phyloP scores from a whole-genome alignment of 2,113 vertebrate genomes.

The Hucho hucho region DNA sequence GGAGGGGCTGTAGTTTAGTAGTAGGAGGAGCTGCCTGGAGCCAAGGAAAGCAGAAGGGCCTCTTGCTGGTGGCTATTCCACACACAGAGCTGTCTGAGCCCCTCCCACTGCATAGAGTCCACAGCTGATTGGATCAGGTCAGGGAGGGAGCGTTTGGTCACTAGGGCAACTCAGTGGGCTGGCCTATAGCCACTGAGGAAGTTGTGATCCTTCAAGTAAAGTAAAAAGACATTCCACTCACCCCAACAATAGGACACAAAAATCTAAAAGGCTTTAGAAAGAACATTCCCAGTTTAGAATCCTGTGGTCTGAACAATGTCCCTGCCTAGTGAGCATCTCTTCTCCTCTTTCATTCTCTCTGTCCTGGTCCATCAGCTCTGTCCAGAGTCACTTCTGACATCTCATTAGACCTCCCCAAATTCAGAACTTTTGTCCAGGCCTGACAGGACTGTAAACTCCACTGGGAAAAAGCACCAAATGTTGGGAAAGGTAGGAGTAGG shows the following conservation, averaged over 20 bases:
- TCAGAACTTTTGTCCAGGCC: conserved; percentile 17
- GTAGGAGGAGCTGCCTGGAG: conserved; percentile 25
- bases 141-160: conserved; percentile 18
- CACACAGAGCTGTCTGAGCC: conserved; percentile 37
- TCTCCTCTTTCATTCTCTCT: neutral
- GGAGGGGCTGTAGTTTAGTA: too few relatives aligned
- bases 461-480: conserved; percentile 51
- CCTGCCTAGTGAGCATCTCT: neutral
- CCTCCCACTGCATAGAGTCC: conserved; percentile 31
- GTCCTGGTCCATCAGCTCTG: too few relatives aligned
- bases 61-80: conserved; percentile 11
- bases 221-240: conserved; percentile 52
- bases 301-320: conserved; percentile 52
- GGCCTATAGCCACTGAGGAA: conserved; percentile 34
- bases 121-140: conserved; percentile 40
- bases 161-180: conserved; percentile 24
- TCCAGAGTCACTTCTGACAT: too few relatives aligned
- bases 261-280: conserved; percentile 28
- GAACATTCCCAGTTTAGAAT: conserved; percentile 23
- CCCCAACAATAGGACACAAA: conserved; percentile 7
- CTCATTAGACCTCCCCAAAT: neutral
- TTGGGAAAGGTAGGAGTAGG: conserved; percentile 33
- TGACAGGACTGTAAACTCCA: conserved; percentile 34
- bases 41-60: conserved; percentile 36
- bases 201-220: conserved; percentile 56